phyloP scores from a whole-genome alignment of 2,113 vertebrate species.

The Psammodynastes pulverulentus region DNA sequence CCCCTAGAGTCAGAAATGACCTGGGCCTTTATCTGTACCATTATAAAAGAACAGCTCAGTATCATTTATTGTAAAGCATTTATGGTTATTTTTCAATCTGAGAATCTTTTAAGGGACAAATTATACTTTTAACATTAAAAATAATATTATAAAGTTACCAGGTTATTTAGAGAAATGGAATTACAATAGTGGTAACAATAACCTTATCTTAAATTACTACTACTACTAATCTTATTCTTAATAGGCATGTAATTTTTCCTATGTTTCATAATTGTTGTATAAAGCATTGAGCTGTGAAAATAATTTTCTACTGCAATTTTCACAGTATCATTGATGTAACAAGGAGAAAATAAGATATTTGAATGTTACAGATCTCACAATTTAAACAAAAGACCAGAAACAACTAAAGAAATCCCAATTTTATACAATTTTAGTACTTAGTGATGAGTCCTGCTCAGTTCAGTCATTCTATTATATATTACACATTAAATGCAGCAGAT shows the following conservation, averaged over 20 bases:
- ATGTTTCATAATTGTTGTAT: neutral
- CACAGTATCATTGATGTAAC: neutral
- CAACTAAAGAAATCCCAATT: neutral
- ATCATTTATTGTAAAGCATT: neutral
- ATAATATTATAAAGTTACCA: neutral
- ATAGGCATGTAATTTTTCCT: neutral
- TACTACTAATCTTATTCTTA: neutral
- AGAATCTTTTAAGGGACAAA: neutral
- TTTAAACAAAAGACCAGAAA: neutral
- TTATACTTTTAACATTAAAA: neutral
- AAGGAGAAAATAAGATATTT: neutral
- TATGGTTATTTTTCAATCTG: neutral
- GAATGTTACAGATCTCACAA: neutral
- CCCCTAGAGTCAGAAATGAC: neutral
- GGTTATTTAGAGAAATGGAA: neutral
- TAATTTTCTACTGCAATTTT: neutral
- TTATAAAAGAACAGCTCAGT: neutral
- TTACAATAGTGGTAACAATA: neutral
- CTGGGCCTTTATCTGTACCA: neutral
- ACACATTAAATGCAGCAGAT: neutral
- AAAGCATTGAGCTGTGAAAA: neutral
- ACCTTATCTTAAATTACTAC: neutral
- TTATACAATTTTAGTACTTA: neutral
- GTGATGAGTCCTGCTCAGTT: neutral
- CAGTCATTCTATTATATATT: neutral